Conservation (phyloP, 2,888 invertebrate genomes). For the Drosophila histrio region DNA sequence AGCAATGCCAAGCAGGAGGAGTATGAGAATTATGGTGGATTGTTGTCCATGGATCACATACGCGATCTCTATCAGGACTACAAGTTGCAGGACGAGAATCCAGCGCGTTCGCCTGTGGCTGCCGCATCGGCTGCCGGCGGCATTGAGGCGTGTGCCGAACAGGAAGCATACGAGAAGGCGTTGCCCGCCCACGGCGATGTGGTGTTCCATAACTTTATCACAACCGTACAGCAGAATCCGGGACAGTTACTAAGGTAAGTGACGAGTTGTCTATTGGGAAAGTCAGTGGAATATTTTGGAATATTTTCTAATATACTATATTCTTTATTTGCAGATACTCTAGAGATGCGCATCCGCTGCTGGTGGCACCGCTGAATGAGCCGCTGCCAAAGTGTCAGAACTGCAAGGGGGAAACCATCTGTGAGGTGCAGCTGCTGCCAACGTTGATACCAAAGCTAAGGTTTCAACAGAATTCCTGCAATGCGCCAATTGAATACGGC, state of each 20-base stretch:
- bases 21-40: slow-evolving; percentile 80
- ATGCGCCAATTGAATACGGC: slow-evolving; percentile 90
- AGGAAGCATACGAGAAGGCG: slow-evolving; percentile 92
- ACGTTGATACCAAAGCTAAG: slow-evolving; percentile 90
- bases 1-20: slow-evolving; percentile 73
- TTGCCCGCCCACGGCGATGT: slow-evolving; percentile 92
- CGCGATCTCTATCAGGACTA: slow-evolving; percentile 87
- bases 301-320: neutral
- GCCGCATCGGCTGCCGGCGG: slow-evolving; percentile 46
- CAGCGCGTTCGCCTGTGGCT: slow-evolving; percentile 73
- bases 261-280: neutral
- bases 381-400: slow-evolving; percentile 86
- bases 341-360: slow-evolving; percentile 88
- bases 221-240: slow-evolving; percentile 90
- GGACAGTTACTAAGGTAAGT: slow-evolving; percentile 92
- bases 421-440: slow-evolving; percentile 94
- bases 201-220: slow-evolving; percentile 91
- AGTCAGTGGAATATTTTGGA: too few species aligned
- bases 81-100: slow-evolving; percentile 85
- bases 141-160: slow-evolving; percentile 71
- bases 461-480: slow-evolving; percentile 86
- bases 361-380: slow-evolving; percentile 88
- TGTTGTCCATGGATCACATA: slow-evolving; percentile 86
- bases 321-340: slow-evolving; percentile 87
- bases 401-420: slow-evolving; percentile 89